Percentiles rank a stretch among this genome's conserved stretches.
Conservation (phyloP, 1,140 invertebrate genomes). For the Papilio helenus region DNA sequence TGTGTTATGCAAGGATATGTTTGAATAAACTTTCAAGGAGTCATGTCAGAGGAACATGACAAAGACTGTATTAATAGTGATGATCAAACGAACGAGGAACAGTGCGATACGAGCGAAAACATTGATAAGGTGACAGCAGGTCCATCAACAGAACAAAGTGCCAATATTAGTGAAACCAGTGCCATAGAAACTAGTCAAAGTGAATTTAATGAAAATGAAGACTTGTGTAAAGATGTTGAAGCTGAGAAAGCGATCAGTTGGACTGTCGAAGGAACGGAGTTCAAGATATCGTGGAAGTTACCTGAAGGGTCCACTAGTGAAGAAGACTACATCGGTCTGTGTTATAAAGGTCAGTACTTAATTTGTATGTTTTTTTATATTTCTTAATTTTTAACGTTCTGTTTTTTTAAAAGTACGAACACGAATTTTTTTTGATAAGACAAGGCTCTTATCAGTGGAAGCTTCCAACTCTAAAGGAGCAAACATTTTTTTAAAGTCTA, state of each 20-base stretch:
- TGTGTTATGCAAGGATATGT: slow-evolving; percentile 46
- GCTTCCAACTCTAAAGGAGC: too few species aligned
- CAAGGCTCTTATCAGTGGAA: too few species aligned
- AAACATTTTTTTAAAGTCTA: too few species aligned
- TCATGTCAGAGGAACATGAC: slow-evolving; percentile 78
- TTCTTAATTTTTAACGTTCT: neutral
- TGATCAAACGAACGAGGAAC: slow-evolving; percentile 51
- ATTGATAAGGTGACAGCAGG: slow-evolving; percentile 39
- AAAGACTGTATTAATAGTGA: slow-evolving; percentile 58
- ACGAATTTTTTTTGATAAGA: too few species aligned
- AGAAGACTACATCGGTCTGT: slow-evolving; percentile 72
- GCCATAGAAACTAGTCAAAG: slow-evolving; percentile 55
- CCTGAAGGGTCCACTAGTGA: slow-evolving; percentile 56
- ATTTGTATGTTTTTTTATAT: neutral
- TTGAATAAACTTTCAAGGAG: slow-evolving; percentile 54
- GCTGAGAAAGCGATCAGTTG: slow-evolving; percentile 52
- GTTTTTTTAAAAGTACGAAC: neutral
- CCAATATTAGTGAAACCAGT: slow-evolving; percentile 55
- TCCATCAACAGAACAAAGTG: slow-evolving; percentile 48
- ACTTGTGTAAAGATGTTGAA: slow-evolving; percentile 31
- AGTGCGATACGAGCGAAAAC: slow-evolving; percentile 44
- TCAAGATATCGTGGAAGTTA: slow-evolving; percentile 65
- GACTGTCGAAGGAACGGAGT: slow-evolving; percentile 53
- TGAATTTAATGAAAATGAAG: slow-evolving; percentile 52
- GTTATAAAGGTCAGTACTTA: slow-evolving; percentile 64